A percentile compares a stretch with the other conserved stretches of the same genome.
phyloP scores from a whole-genome alignment of 2,113 vertebrate genomes.

The Todiramphus chloris region DNA sequence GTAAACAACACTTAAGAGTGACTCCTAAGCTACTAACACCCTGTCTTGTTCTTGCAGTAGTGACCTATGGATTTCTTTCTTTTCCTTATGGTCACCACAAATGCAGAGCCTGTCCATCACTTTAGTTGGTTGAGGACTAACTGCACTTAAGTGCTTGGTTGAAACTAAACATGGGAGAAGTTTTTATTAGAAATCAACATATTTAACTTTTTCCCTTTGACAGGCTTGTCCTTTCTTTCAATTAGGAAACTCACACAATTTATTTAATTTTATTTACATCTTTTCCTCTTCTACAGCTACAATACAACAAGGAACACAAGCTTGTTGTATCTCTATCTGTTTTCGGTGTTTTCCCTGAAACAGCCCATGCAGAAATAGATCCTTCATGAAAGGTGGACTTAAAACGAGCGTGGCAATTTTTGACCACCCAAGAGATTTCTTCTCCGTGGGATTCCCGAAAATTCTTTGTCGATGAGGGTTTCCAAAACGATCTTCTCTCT shows the following conservation, averaged over 20 bases:
- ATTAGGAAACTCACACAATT: background rate
- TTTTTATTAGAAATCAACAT: background rate
- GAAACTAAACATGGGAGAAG: background rate
- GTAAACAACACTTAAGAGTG: background rate
- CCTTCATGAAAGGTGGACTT: background rate
- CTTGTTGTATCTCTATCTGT: background rate
- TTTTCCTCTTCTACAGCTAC: background rate
- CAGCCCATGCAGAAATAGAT: background rate
- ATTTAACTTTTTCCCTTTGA: background rate
- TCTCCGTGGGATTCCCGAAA: background rate
- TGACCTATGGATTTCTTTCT: background rate
- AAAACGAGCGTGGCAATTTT: fast-evolving
- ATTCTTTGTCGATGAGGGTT: background rate
- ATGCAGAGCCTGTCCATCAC: background rate
- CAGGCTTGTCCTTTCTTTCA: background rate
- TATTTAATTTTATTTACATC: background rate
- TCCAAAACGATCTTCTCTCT: background rate
- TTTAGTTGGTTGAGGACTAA: background rate
- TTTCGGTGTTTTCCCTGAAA: background rate
- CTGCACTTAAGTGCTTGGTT: background rate
- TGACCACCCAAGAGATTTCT: background rate
- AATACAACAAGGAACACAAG: background rate
- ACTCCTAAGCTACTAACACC: background rate
- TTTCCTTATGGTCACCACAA: background rate
- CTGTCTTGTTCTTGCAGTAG: background rate